These are phyloP conservation scores for Baccha elongata DNA, from an alignment of 2,888 invertebrate species.

Conservation along the genomic window DNA sequence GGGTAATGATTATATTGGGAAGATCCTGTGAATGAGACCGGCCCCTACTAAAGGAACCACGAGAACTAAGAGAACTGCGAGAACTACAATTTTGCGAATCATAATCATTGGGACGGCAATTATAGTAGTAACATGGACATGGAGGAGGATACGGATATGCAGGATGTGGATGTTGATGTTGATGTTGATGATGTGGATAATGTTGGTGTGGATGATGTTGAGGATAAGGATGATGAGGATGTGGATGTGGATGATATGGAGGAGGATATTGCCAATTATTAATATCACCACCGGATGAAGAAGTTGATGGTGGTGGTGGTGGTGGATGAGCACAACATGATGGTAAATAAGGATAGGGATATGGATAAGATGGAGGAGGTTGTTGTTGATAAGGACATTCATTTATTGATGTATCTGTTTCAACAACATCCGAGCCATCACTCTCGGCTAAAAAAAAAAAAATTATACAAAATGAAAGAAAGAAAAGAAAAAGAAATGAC, in stretches of 20 bases:
- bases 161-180: slow-evolving; percentile 44
- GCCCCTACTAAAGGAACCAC: slow-evolving; percentile 64
- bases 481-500: slow-evolving; percentile 69
- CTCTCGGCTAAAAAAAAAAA: slow-evolving; percentile 78
- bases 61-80: slow-evolving; percentile 72
- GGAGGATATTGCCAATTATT: slow-evolving; percentile 75
- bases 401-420: slow-evolving; percentile 76
- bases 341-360: slow-evolving; percentile 79
- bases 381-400: slow-evolving; percentile 66
- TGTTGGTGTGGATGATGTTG: slow-evolving; percentile 78
- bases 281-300: slow-evolving; percentile 65
- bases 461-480: slow-evolving; percentile 41
- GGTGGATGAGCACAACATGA: slow-evolving; percentile 79
- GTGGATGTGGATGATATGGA: slow-evolving; percentile 47
- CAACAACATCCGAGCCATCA: slow-evolving; percentile 81
- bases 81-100: slow-evolving; percentile 75
- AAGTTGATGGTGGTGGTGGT: slow-evolving; percentile 62
- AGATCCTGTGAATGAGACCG: slow-evolving; percentile 77
- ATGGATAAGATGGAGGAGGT: slow-evolving; percentile 76
- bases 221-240: slow-evolving; percentile 76
- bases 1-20: slow-evolving; percentile 81
- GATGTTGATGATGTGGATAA: slow-evolving; percentile 75
- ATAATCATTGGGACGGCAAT: slow-evolving; percentile 66
- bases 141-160: slow-evolving; percentile 52
- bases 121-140: slow-evolving; percentile 64